Base-by-base conservation (phyloP, 2,888 invertebrate species). In the Cybosia mesomella region DNA sequence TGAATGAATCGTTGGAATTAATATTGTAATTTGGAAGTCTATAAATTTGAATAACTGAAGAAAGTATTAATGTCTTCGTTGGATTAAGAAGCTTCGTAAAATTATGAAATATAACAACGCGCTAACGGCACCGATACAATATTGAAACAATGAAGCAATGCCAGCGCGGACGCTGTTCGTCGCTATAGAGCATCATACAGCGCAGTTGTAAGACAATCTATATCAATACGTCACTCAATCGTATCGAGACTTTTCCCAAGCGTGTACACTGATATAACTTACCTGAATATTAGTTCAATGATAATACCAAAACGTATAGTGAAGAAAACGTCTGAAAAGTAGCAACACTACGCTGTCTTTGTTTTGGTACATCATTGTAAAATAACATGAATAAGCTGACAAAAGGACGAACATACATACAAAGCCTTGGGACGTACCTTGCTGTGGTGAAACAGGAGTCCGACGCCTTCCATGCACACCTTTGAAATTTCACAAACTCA, bases 381-480 rank as follows among this genome's bases (percentile, higher is more conserved):
- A 82, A 85, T 87, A 83, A 90, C 89, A 91, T 86, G 86, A 88
- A 90, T 81, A 95, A 94, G 93, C 93, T 84, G 89, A 94, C 91
- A 90, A 89, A 92, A 91, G 89, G 82, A 83, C 76, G 78, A 83
- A 85, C 74, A 83, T 62, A 70, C 66, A 80, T 39, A 75, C 70
- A 72, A 87, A 87, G 84, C 83, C 71, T 73, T 79, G 76, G 71
- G 75, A 88, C 91, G 92, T 97, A 99, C 99, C 99, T 99, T 99
- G 97, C 99, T 99, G 95, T 99, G 99, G 85, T 99, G 99, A 96
- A 99, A 99, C 86, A 99, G 97, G 83, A 99, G 97, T 84, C 99
- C 99, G 86, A 99, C 99, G 88, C 99, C 99, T 95, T 99, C 99
- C 97, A 99, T 98, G 96, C 99, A 99, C 91, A 99, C 99, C 95